Base-by-base conservation (phyloP, 1,140 invertebrate genomes). In the Caenorhabditis inopinata region DNA sequence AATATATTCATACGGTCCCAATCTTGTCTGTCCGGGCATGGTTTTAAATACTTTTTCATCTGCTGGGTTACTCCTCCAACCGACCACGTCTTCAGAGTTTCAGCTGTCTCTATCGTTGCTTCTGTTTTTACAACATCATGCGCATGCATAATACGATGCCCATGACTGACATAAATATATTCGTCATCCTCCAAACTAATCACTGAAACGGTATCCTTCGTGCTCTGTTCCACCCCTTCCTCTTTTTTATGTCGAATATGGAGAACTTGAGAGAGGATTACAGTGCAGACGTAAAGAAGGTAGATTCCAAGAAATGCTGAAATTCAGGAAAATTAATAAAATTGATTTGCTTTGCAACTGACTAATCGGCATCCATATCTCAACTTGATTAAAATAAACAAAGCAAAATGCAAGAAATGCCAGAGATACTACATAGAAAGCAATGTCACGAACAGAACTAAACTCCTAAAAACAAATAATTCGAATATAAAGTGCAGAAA, bases 341-440 rank as follows among this genome's bases (percentile, higher is more conserved):
- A 3, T 35, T 1, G 1, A n/a, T 7, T 51, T 4, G 25, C 1
- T 1, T 1, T 53, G 9, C 38, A 58, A 48, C 35, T 49, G 16
- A 80, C 91, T 90, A 75, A 90, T 85, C 2, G 91, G 87, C 83
- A 92, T 89, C 68, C 86, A 85, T 27, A 90, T 84, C 2, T 87
- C 85, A 11, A 92, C 90, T 80, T 87, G 85, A 79, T 81, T 45
- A 35, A 89, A 87, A 84, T 89, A 90, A 35, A 90, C 81, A 12
- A 90, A 89, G 6, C 91, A 84, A 35, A 85, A 86, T 80, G 91
- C 91, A 6, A 90, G 88, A 89, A 90, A 91, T 78, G 89, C 90
- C 0, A 90, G 85, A 21, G 92, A 90, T n/a, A 89, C 82, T 9
- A 93, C 86, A 85, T 92, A 93, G 87, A 93, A 93, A 45, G 90